Evolutionary conservation across 2,888 invertebrate species (phyloP), one percentile per base, ranked within the genome.

Genomic region (Stenodera caucasica): DNA sequence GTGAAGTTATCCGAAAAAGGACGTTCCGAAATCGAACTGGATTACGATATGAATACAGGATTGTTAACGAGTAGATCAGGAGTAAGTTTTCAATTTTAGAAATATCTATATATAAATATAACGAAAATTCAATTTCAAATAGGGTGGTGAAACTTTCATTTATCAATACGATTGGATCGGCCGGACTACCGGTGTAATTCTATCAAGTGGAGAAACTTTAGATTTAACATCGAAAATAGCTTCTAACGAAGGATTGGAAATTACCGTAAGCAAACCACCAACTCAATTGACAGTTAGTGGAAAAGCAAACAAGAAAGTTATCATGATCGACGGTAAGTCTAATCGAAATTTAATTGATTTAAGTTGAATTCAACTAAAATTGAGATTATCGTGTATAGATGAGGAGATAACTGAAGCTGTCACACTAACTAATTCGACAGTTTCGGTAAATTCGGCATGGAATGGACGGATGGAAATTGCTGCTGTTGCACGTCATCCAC

Each of bases 111-210:
- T 18, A 11, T 11, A 18, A n/a, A n/a, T n/a, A n/a, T n/a, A n/a
- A n/a, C n/a, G 11, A 21, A 40, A 40, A 18, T 51, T 51, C 9
- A 12, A 7, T 33, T 67, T 81, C 82, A n/a, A n/a, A 55, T 75
- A 89, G 89, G 91, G 91, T 65, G 90, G 91, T 21, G 92, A 93
- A 75, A 92, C 94, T 0, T 94, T 90, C 68, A 91, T 95, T 70
- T 97, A 96, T 80, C 90, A 92, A 74, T 97, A 96, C 75, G 95
- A 97, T 75, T 88, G 90, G 78, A 86, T 94, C 65, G 97, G 97
- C 2, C 86, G 96, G 49, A 90, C 95, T 2, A 90, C 89, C 0
- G 90, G 90, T 72, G 90, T 94, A 56, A 91, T 94, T 65, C 84
- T 95, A 77, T 95, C 97, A 26, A 96, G 95, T 67, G 97, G 97